Evolutionary conservation across 2,888 invertebrate species (phyloP).

Genomic region (Synanthedon andrenaeformis): DNA sequence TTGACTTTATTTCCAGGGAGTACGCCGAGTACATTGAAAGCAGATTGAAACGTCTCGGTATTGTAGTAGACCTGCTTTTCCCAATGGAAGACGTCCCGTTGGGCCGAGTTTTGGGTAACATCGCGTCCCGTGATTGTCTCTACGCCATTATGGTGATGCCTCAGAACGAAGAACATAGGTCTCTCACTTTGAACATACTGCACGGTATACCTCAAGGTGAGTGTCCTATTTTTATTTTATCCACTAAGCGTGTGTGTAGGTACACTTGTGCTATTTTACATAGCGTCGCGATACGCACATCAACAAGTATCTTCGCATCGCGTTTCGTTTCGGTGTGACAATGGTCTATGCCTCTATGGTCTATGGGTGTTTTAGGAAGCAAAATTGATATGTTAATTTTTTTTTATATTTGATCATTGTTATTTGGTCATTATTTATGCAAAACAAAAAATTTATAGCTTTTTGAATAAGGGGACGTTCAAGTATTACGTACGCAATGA

Average conservation of each 20-base stretch:
- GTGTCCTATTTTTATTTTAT: slow-evolving; percentile 2
- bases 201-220: slow-evolving; percentile 91
- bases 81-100: slow-evolving; percentile 92
- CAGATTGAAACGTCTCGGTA: slow-evolving; percentile 80
- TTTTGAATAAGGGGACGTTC: no score
- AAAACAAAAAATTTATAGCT: no score
- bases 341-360: no score
- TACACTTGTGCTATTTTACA: no score
- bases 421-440: no score
- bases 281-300: no score
- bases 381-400: no score
- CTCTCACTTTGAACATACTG: slow-evolving; percentile 89
- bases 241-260: not conserved
- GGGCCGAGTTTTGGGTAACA: slow-evolving; percentile 81
- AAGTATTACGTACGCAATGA: no score
- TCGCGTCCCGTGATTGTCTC: slow-evolving; percentile 87
- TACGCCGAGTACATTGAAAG: slow-evolving; percentile 92
- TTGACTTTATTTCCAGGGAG: slow-evolving; percentile 67
- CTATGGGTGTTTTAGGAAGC: no score
- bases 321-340: no score
- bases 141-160: slow-evolving; percentile 90
- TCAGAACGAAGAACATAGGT: slow-evolving; percentile 86
- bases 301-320: no score
- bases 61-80: slow-evolving; percentile 88
- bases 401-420: no score